Base-by-base conservation (phyloP, 1,140 invertebrate species). In the Drosophila leontia region DNA sequence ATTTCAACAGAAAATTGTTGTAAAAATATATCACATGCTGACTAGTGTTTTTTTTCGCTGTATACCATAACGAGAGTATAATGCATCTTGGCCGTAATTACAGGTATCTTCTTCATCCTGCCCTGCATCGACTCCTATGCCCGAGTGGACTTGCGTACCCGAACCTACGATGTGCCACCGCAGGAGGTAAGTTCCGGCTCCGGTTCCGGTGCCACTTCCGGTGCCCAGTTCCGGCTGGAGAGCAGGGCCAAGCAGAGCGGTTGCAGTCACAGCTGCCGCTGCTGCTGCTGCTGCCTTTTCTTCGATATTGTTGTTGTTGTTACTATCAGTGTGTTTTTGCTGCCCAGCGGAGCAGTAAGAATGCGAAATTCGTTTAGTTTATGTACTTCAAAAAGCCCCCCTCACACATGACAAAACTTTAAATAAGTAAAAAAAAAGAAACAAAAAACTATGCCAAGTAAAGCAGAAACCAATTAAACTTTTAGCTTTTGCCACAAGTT, bases 111-210 rank as follows among this genome's bases (percentile, higher is more conserved):
- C 93, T 99, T 99, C 93, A 97, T 99, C 39, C 94, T 99, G 57
- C 98, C 98, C 1, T 99, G 98, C 93, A 97, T 99, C 82, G 98
- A 99, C 91, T 96, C 96, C 23, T 99, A 98, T 87, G 96, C 97
- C 15, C 96, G 98, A 50, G 97, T 98, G 8, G 98, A 99, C 92
- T 93, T 99, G 50, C 95, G 98, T 75, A 97, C 97, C 8, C 95
- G 98, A 65, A 98, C 97, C 1, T 99, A 99, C 91, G 98, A 99
- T 91, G 97, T 99, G 34, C 98, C 98, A 41, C 97, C 98, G 11
- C 98, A 99, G 94, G 98, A 99, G 94, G 98, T 98, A 95, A 92
- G 91, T 87, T 50, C 65, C 53, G 51, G 48, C 45, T 17, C 53
- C 69, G 60, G 69, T 50, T 50, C 72, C 50, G 51, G 56, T 77